Conservation (phyloP, 2,113 vertebrate species). For the Microtus oregoni region DNA sequence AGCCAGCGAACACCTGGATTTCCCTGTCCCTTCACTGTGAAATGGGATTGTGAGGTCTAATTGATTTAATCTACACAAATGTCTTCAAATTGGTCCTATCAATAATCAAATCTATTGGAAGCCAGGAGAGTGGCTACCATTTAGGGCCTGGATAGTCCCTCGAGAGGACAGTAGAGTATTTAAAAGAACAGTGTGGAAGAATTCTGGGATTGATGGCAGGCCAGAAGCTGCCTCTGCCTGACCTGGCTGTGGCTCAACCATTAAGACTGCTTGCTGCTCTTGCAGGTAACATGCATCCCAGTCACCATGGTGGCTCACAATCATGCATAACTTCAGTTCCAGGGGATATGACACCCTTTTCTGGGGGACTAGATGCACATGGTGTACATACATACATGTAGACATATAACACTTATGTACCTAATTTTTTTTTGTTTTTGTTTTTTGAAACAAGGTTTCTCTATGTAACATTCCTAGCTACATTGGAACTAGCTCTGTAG, state of each 20-base stretch:
- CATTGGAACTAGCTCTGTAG: no score
- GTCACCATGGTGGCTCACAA: not conserved
- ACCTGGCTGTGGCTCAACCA: not conserved
- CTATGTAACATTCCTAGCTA: no score
- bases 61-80: conserved; percentile 6
- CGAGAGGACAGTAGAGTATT: not conserved
- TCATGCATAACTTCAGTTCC: not conserved
- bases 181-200: not conserved
- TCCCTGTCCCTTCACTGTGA: not conserved
- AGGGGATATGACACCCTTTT: not conserved
- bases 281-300: not conserved
- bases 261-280: no score
- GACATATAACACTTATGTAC: not conserved
- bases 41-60: not conserved
- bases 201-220: not conserved
- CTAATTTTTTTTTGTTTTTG: no score
- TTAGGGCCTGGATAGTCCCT: not conserved
- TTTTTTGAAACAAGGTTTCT: no score
- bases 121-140: not conserved
- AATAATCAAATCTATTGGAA: not conserved
- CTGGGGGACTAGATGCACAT: not conserved
- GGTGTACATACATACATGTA: not conserved
- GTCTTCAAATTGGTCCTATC: not conserved
- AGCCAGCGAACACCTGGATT: not conserved
- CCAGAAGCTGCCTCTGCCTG: not conserved